Evolutionary conservation across 1,140 invertebrate species (phyloP).

Genomic region (Lepidurus apus): DNA sequence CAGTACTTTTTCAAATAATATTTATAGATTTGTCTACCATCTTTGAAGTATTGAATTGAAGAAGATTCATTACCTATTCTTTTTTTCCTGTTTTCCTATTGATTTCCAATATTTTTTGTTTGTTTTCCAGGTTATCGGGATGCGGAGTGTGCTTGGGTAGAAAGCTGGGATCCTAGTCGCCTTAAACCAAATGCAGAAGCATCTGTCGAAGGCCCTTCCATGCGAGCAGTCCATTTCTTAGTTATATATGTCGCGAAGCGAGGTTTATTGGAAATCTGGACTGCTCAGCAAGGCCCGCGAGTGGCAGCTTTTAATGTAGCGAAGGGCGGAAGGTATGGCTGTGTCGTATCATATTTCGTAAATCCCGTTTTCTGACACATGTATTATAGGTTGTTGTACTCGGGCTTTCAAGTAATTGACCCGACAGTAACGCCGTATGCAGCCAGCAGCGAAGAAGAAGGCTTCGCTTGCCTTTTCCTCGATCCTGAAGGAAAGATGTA

Average conservation of each 20-base stretch:
- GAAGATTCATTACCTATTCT: constrained; percentile 6
- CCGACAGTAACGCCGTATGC: not conserved
- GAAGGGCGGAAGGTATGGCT: constrained; percentile 29
- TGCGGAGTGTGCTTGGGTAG: constrained; percentile 85
- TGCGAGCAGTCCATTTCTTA: constrained; percentile 63
- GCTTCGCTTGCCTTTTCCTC: constrained; percentile 62
- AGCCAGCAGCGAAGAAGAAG: constrained; percentile 15
- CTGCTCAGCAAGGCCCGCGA: constrained; percentile 74
- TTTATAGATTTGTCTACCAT: too few relatives aligned
- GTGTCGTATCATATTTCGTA: not conserved
- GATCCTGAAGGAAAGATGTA: constrained; percentile 73
- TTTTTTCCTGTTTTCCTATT: constrained; percentile 28
- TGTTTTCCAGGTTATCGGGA: constrained; percentile 64
- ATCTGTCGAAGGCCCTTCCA: constrained; percentile 45
- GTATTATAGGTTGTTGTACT: constrained; percentile 24
- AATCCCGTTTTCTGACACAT: too few relatives aligned
- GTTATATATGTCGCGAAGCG: constrained; percentile 78
- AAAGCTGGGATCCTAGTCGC: constrained; percentile 58
- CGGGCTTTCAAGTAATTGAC: not conserved
- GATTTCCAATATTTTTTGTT: constrained; percentile 20
- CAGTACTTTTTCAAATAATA: constrained; percentile 39
- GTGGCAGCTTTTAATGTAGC: constrained; percentile 83
- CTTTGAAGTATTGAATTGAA: too few relatives aligned
- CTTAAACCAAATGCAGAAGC: constrained; percentile 43
- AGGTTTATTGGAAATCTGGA: constrained; percentile 80